Evolutionary conservation across 2,888 invertebrate species (phyloP).

Genomic region (Aricia artaxerxes): DNA sequence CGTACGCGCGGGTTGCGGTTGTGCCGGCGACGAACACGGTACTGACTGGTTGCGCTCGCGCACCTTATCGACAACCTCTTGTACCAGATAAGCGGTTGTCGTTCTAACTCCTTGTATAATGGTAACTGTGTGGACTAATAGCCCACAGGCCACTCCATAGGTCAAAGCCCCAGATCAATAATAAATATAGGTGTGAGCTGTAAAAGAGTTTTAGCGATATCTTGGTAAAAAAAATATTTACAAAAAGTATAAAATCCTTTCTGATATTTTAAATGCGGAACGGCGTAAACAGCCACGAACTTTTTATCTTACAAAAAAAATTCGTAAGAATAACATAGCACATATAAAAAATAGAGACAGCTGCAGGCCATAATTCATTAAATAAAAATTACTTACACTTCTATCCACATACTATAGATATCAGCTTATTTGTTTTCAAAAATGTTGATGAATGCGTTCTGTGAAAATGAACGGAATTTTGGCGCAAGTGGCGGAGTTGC

Average conservation of each 20-base stretch:
- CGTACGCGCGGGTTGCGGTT: conserved; percentile 45
- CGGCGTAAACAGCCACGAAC: no score
- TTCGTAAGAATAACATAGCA: no score
- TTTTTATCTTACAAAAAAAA: no score
- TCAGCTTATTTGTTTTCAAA: no score
- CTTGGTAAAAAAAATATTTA: not conserved
- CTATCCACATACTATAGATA: no score
- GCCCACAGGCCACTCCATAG: conserved; percentile 21
- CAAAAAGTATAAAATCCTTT: no score
- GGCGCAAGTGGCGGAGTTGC: no score
- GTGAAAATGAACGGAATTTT: no score
- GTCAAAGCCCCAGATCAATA: conserved; percentile 30
- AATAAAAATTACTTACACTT: no score
- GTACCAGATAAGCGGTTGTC: conserved; percentile 62
- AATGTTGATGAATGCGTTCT: no score
- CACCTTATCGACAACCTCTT: conserved; percentile 68
- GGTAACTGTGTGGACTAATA: not conserved
- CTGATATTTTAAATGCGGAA: not conserved
- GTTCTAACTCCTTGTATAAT: conserved; percentile 41
- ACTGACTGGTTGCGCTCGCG: conserved; percentile 55
- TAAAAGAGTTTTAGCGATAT: not conserved
- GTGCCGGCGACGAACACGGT: conserved; percentile 62
- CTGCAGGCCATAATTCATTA: no score
- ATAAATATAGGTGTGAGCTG: not conserved
- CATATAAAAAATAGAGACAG: no score